Conservation (phyloP, 1,140 invertebrate genomes). For the Teleogryllus occipitalis region DNA sequence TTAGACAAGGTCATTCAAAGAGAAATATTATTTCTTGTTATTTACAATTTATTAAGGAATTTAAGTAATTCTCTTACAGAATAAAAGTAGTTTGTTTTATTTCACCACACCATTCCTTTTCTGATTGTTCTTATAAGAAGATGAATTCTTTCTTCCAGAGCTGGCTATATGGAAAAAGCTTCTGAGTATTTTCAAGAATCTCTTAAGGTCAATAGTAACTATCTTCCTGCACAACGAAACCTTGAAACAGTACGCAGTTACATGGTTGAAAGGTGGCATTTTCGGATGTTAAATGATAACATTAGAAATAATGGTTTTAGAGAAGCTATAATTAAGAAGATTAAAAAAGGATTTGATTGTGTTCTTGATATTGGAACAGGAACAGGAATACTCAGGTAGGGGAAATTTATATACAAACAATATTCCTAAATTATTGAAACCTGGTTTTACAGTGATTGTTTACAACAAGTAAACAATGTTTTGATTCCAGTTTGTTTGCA, state of each 20-base stretch:
- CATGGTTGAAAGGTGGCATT: slow-evolving; percentile 67
- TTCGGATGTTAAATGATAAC: slow-evolving; percentile 69
- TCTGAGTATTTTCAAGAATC: slow-evolving; percentile 15
- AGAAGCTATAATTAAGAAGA: slow-evolving; percentile 48
- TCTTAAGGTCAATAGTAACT: slow-evolving; percentile 27
- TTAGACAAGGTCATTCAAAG: too few species aligned
- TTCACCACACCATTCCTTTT: too few species aligned
- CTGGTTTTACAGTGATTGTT: not conserved
- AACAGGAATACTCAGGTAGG: slow-evolving; percentile 51
- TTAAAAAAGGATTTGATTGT: slow-evolving; percentile 40
- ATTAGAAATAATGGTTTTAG: slow-evolving; percentile 55
- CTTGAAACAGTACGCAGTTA: slow-evolving; percentile 37
- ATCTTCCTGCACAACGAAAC: slow-evolving; percentile 34
- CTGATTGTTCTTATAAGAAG: too few species aligned
- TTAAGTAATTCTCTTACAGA: too few species aligned
- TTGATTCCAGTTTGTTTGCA: slow-evolving; percentile 50
- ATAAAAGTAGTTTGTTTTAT: too few species aligned
- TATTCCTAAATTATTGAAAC: not conserved
- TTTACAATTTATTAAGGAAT: too few species aligned
- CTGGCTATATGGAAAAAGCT: slow-evolving; percentile 14
- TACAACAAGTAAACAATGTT: not conserved
- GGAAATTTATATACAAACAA: not conserved
- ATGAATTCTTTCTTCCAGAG: not conserved
- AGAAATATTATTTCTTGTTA: too few species aligned
- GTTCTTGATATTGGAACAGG: slow-evolving; percentile 69